Conservation (phyloP, 1,140 invertebrate species). For the Ostrea denselamellosa region DNA sequence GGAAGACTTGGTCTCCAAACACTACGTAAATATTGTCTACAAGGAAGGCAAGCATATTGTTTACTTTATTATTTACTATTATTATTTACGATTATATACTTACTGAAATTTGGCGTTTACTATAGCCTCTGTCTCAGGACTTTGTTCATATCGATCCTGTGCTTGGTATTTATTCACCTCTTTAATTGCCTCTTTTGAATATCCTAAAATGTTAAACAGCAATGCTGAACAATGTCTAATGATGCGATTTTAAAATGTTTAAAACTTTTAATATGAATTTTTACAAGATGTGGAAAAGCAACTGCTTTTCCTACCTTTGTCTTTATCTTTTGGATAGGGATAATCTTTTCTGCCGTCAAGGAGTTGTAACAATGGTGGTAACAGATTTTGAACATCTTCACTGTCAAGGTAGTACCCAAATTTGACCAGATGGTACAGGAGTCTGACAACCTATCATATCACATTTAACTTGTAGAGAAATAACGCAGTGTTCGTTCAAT, state of each 20-base stretch:
- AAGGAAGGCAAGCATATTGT: too few relatives aligned
- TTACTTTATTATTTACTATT: too few relatives aligned
- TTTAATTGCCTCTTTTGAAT: constrained; percentile 75
- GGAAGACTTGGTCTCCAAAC: too few relatives aligned
- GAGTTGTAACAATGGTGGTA: constrained; percentile 74
- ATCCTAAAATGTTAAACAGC: constrained; percentile 58
- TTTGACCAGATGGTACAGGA: constrained; percentile 77
- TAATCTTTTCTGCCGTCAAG: constrained; percentile 77
- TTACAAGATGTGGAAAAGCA: too few relatives aligned
- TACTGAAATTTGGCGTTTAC: constrained; percentile 79
- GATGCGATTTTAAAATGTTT: background rate
- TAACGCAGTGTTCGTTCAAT: too few relatives aligned
- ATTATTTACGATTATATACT: constrained; percentile 51
- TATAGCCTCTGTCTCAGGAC: constrained; percentile 73
- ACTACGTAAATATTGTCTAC: too few relatives aligned
- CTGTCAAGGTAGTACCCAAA: constrained; percentile 78
- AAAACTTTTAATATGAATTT: background rate
- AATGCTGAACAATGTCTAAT: background rate
- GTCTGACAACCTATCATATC: constrained; percentile 71
- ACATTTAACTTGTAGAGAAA: background rate
- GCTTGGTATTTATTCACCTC: constrained; percentile 70
- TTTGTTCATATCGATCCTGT: constrained; percentile 71
- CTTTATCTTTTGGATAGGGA: constrained; percentile 74
- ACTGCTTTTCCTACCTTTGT: constrained; percentile 62
- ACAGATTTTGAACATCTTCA: constrained; percentile 75